Evolutionary conservation across 2,888 invertebrate species (phyloP).

Genomic region (Pristionchus arcanus): DNA sequence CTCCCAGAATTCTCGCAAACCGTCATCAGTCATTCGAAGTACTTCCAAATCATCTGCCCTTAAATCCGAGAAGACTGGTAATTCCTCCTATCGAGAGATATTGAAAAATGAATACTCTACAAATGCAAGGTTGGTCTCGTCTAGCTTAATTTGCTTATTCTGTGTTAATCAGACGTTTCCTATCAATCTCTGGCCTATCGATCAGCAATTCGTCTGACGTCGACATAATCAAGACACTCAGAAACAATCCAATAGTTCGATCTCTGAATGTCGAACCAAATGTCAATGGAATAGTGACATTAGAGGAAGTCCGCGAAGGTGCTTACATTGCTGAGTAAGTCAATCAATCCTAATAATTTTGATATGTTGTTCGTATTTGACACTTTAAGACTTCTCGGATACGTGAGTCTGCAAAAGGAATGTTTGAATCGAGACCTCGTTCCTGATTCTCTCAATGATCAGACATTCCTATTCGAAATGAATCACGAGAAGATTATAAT

Average conservation of each 20-base stretch:
- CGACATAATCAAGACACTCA: neutral
- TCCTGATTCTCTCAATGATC: neutral
- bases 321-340: slow-evolving; percentile 41
- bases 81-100: slow-evolving; percentile 3
- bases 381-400: slow-evolving; percentile 5
- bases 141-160: neutral
- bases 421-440: neutral
- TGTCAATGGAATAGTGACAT: neutral
- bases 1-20: neutral
- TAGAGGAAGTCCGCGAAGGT: neutral
- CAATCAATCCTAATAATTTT: neutral
- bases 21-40: neutral
- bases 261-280: neutral
- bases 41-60: neutral
- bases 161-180: neutral
- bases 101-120: slow-evolving; percentile 39
- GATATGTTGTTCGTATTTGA: neutral
- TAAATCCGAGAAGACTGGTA: neutral
- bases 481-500: slow-evolving; percentile 11
- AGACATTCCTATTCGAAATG: neutral
- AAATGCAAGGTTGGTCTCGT: slow-evolving; percentile 18
- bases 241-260: neutral
- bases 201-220: neutral
- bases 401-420: slow-evolving; percentile 27
- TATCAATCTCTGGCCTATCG: neutral